phyloP scores from a whole-genome alignment of 2,888 invertebrate species.

The Sipha maydis region DNA sequence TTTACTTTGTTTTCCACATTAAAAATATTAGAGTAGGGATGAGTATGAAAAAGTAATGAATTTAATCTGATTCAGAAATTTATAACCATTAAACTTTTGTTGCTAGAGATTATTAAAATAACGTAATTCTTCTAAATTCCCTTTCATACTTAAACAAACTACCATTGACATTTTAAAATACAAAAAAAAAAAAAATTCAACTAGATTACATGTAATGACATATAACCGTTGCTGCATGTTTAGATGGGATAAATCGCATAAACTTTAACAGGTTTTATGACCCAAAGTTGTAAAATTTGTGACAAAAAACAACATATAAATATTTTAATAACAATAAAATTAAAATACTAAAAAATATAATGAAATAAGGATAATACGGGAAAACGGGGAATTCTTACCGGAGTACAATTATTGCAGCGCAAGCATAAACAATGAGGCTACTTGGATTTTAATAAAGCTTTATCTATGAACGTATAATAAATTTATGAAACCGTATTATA shows the following conservation, averaged over 20 bases:
- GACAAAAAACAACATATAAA: not conserved
- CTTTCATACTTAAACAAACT: constrained; percentile 17
- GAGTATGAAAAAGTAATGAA: not conserved
- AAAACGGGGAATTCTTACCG: not conserved
- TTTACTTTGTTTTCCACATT: no score
- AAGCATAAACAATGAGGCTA: not conserved
- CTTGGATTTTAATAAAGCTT: not conserved
- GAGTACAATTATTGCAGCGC: not conserved
- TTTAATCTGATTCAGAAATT: constrained; percentile 15
- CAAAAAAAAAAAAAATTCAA: constrained; percentile 24
- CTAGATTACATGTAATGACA: constrained; percentile 14
- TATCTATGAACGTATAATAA: not conserved
- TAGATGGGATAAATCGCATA: constrained; percentile 33
- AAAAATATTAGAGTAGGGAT: no score
- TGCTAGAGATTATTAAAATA: not conserved
- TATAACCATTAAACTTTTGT: constrained; percentile 5
- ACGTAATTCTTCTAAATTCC: constrained; percentile 30
- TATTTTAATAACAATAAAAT: constrained; percentile 31
- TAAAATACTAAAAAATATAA: constrained; percentile 24
- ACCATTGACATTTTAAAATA: constrained; percentile 23
- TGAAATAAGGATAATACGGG: not conserved
- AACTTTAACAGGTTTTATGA: constrained; percentile 48
- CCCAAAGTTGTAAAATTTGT: constrained; percentile 40
- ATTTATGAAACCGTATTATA: not conserved
- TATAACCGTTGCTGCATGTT: constrained; percentile 31